A percentile compares a stretch with the other conserved stretches of the same genome.
These are phyloP conservation scores for Dunckerocampus dactyliophorus DNA, from an alignment of 2,113 vertebrate genomes.

Conservation along the genomic window DNA sequence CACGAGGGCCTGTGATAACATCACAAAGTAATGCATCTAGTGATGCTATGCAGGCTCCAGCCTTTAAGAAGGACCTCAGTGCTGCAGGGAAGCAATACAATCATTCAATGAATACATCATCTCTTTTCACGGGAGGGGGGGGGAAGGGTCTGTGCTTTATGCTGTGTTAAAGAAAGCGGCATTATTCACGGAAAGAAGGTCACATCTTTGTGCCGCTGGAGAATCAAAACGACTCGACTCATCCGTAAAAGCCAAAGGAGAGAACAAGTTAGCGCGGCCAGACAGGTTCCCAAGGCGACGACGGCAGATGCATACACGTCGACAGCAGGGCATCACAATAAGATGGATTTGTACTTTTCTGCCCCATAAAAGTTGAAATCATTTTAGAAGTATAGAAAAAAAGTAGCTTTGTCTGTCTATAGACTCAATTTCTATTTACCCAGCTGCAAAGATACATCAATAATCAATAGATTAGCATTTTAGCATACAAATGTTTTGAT, in stretches of 20 bases:
- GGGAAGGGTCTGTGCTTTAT: slow-evolving; percentile 22
- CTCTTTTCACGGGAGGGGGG: slow-evolving; percentile 30
- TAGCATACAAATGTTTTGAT: no score
- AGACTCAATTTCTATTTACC: no score
- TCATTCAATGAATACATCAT: slow-evolving; percentile 31
- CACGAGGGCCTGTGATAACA: slow-evolving; percentile 69
- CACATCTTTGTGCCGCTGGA: slow-evolving; percentile 21
- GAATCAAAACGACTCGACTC: slow-evolving; percentile 60
- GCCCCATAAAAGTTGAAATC: no score
- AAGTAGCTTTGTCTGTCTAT: no score
- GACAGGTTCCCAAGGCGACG: slow-evolving; percentile 5
- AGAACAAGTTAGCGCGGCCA: slow-evolving; percentile 30
- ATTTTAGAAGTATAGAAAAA: no score
- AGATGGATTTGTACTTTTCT: no score
- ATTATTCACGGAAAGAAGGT: slow-evolving; percentile 41
- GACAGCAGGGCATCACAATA: not conserved
- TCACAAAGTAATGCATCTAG: slow-evolving; percentile 70
- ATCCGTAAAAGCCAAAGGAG: slow-evolving; percentile 21
- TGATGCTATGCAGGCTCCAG: slow-evolving; percentile 62
- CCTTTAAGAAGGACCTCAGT: slow-evolving; percentile 47
- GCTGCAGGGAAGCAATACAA: slow-evolving; percentile 38
- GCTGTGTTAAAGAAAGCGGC: slow-evolving; percentile 46
- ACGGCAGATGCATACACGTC: slow-evolving; percentile 20
- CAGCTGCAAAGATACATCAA: no score
- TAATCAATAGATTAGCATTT: no score